Evolutionary conservation across 2,888 invertebrate genomes (phyloP).

Genomic region (Cryptus viduatorius): DNA sequence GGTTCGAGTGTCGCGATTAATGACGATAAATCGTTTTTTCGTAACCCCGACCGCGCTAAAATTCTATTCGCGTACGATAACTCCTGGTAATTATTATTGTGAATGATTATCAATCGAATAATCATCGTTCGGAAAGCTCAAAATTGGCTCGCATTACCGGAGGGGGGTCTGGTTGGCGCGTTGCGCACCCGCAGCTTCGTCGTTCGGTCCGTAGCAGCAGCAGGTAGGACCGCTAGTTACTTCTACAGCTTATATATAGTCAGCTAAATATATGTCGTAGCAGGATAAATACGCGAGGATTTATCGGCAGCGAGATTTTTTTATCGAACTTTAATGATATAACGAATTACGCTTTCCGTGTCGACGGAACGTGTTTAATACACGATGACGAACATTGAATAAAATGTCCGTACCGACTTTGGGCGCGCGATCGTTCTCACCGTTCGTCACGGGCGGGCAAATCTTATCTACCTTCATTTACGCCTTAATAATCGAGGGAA

Average conservation of each 20-base stretch:
- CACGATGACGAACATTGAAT: not conserved
- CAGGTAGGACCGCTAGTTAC: conserved; percentile 31
- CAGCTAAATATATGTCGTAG: not conserved
- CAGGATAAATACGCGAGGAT: not conserved
- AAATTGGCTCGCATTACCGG: conserved; percentile 10
- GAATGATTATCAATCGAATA: conserved; percentile 8
- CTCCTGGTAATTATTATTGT: not conserved
- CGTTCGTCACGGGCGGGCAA: not conserved
- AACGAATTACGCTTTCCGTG: not conserved
- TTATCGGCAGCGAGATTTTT: not conserved
- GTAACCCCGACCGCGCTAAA: not conserved
- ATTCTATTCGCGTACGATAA: not conserved
- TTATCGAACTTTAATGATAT: not conserved
- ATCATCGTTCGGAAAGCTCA: not conserved
- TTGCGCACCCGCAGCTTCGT: conserved; percentile 47
- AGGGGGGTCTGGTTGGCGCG: conserved; percentile 24
- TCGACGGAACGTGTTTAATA: not conserved
- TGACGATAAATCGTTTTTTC: not conserved
- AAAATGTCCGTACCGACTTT: conserved; percentile 1
- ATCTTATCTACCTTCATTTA: not conserved
- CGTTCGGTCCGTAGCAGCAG: conserved; percentile 38
- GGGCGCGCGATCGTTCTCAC: not conserved
- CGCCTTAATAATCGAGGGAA: not conserved
- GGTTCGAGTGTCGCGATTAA: not conserved
- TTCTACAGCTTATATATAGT: not conserved